phyloP scores from a whole-genome alignment of 2,888 invertebrate genomes.

The Ophion ellenae region DNA sequence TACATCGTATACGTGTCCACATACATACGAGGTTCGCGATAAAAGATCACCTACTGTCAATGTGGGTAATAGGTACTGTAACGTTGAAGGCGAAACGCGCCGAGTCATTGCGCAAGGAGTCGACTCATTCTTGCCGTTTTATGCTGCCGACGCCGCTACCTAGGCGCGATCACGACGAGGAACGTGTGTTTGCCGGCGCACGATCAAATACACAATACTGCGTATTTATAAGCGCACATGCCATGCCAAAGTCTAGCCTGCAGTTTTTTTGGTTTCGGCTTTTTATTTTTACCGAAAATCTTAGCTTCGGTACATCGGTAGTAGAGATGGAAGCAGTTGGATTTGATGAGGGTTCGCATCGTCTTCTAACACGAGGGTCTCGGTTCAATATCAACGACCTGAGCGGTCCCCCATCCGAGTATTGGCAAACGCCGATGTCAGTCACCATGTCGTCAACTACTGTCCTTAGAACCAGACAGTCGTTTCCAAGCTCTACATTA shows the following conservation, averaged over 20 bases:
- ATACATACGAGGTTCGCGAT: conserved; percentile 40
- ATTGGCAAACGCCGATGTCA: neutral
- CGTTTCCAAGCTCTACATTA: conserved; percentile 7
- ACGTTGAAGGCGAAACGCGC: conserved; percentile 76
- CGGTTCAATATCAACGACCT: neutral
- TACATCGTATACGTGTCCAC: conserved; percentile 66
- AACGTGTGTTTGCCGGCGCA: conserved; percentile 36
- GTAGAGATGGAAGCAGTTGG: neutral
- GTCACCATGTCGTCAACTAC: neutral
- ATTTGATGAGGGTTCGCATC: neutral
- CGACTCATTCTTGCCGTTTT: conserved; percentile 80
- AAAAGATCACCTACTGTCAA: conserved; percentile 51
- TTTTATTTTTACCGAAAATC: neutral
- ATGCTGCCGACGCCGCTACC: conserved; percentile 58
- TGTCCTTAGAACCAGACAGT: neutral
- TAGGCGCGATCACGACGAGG: conserved; percentile 18
- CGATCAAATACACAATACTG: conserved; percentile 48
- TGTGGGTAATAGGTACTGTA: conserved; percentile 43
- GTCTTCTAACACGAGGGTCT: neutral
- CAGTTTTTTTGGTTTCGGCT: neutral
- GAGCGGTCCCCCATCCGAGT: neutral
- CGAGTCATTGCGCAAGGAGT: conserved; percentile 82
- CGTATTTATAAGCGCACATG: conserved; percentile 42
- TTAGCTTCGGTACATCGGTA: neutral
- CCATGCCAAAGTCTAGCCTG: neutral